Base-by-base conservation (phyloP, 2,113 vertebrate genomes). In the Pollimyrus isidori region DNA sequence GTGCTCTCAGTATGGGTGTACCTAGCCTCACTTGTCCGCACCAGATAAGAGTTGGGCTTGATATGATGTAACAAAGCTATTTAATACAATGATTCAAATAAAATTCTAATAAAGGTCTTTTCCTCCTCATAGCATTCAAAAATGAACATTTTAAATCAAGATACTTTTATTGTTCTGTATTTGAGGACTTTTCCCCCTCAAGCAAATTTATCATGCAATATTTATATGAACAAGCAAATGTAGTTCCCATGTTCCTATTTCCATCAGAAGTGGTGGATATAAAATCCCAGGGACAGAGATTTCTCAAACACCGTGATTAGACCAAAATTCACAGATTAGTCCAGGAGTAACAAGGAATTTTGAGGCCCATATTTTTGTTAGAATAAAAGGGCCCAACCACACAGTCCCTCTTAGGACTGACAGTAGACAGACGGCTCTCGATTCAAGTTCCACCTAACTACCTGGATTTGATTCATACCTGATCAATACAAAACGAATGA, bases 1-100 rank as follows among this genome's bases (percentile, higher is more conserved):
- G 96, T 99, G 84, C 94, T 98, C 58, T 99, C 98, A 0, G 96
- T 98, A 15, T 99, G 98, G 98, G 95, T 99, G 91, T 99, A 99
- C 56, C 94, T 99, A 89, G 98, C 98, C 85, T 99, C 98, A 3
- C 97, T 99, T 1, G 91, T 97, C 73, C 95, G 96, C 11, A 95
- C 94, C 88, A 93, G 93, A 48, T 97, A 93, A 90, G 21, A 89
- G 21, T 82, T 84, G 45, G 21, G 17, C 46, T 21, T 85, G 45
- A 30, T 69, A 13, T 11, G 30, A 26, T 30, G 3, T 30, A 69
- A 30, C 3, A 69, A 26, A 65, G 3, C 26, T 69, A 30, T 69
- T 69, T 69, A 30, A 65, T 26, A n/a, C 56, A 69, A 26, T 69
- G 10, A 80, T 35, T 35, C 35, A 35, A 35, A 35, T 35, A 35